phyloP scores from a whole-genome alignment of 2,113 vertebrate genomes.

The Phaethornis superciliosus region DNA sequence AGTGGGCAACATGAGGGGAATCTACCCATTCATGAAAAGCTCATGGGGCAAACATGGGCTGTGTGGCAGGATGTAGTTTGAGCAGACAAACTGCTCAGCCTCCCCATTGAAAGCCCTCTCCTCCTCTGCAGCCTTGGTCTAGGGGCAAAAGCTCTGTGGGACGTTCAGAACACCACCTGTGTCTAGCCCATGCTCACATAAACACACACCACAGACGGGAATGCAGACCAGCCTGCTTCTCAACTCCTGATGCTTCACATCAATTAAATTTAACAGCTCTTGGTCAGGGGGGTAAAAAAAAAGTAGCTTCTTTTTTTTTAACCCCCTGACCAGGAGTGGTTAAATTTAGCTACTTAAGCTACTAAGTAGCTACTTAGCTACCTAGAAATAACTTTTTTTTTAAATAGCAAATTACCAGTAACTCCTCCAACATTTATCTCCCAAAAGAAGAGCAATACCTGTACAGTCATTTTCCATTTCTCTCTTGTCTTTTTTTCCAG shows the following conservation, averaged over 20 bases:
- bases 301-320: neutral
- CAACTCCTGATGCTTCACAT: neutral
- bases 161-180: neutral
- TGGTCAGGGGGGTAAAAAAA: neutral
- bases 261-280: neutral
- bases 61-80: neutral
- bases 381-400: too few species aligned
- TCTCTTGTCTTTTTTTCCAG: slow-evolving; percentile 69
- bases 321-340: neutral
- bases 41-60: accelerated
- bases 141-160: neutral
- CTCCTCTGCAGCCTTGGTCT: neutral
- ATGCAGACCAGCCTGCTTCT: neutral
- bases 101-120: neutral
- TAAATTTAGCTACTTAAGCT: too few species aligned
- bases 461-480: neutral
- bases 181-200: accelerated
- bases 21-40: accelerated
- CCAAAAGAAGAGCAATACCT: neutral
- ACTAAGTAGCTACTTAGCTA: too few species aligned
- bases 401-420: neutral
- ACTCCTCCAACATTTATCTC: neutral
- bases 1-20: accelerated
- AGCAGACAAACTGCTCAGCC: neutral
- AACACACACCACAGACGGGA: neutral